A percentile compares a stretch with the other conserved stretches of the same genome.
Conservation (phyloP, 2,888 invertebrate genomes). For the Cecidostiba fungosa region DNA sequence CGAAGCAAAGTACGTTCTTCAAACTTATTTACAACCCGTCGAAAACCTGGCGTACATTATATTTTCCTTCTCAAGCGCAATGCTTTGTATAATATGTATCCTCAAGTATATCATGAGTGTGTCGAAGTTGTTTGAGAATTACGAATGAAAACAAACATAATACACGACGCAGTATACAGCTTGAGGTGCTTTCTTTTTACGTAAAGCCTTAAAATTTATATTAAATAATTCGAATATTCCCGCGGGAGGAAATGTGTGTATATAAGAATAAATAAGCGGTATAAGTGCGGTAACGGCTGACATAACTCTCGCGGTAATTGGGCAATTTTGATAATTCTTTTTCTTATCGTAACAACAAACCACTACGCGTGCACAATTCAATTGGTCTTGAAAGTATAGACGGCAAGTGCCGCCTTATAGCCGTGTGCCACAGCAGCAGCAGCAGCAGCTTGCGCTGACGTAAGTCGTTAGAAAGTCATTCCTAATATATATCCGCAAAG, state of each 20-base stretch:
- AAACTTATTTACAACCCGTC: no score
- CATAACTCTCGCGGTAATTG: slow-evolving; percentile 53
- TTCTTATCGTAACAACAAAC: slow-evolving; percentile 48
- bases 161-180: not conserved
- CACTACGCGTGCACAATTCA: slow-evolving; percentile 10
- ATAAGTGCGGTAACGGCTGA: slow-evolving; percentile 54
- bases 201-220: slow-evolving; percentile 31
- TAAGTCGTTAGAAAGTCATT: slow-evolving; percentile 55
- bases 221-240: slow-evolving; percentile 47
- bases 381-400: slow-evolving; percentile 49
- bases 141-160: not conserved
- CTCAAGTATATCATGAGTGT: not conserved
- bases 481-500: slow-evolving; percentile 6
- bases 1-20: no score
- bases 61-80: not conserved
- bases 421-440: no score
- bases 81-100: no score
- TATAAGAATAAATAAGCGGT: no score
- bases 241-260: not conserved
- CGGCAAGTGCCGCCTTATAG: not conserved
- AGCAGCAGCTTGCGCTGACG: slow-evolving; percentile 10
- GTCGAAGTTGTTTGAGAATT: not conserved
- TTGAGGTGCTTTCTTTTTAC: slow-evolving; percentile 40
- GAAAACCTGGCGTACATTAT: not conserved
- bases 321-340: slow-evolving; percentile 52